These are phyloP conservation scores for Sternarchorhynchus goeldii DNA, from an alignment of 2,797 vertebrate species.

Conservation along the genomic window DNA sequence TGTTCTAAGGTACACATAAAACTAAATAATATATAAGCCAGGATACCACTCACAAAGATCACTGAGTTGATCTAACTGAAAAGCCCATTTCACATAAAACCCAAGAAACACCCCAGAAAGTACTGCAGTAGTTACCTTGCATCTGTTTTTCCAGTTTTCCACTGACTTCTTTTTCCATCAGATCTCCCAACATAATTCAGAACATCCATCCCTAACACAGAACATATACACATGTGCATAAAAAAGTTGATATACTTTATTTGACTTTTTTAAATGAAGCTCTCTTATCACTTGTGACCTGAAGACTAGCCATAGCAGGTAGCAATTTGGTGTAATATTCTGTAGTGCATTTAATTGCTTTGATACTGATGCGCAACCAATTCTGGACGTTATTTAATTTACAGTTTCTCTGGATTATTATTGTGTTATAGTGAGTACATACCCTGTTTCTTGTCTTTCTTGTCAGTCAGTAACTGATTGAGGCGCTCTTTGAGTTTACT, in stretches of 20 bases:
- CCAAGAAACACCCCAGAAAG: not conserved
- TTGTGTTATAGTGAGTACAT: conserved; percentile 43
- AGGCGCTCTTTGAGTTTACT: conserved; percentile 93
- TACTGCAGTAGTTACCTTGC: conserved; percentile 76
- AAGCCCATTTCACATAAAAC: not conserved
- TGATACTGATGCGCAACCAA: not conserved
- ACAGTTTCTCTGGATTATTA: no score
- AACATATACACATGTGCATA: conserved; percentile 36
- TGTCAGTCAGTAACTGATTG: conserved; percentile 91
- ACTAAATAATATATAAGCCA: not conserved
- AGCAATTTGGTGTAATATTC: no score
- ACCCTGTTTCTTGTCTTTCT: conserved; percentile 93
- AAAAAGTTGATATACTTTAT: not conserved
- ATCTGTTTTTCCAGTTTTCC: conserved; percentile 94
- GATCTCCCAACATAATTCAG: conserved; percentile 91
- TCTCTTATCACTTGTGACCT: no score
- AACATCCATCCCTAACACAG: conserved; percentile 86
- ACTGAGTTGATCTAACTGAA: not conserved
- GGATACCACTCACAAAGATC: no score
- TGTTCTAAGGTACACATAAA: not conserved
- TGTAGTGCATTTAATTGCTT: not conserved
- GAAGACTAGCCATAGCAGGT: no score
- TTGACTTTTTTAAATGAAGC: no score
- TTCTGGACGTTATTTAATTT: not conserved
- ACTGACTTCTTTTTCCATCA: conserved; percentile 90